A percentile compares a stretch with the other conserved stretches of the same genome.
phyloP scores from a whole-genome alignment of 1,140 invertebrate species.

The Babylonia areolata region DNA sequence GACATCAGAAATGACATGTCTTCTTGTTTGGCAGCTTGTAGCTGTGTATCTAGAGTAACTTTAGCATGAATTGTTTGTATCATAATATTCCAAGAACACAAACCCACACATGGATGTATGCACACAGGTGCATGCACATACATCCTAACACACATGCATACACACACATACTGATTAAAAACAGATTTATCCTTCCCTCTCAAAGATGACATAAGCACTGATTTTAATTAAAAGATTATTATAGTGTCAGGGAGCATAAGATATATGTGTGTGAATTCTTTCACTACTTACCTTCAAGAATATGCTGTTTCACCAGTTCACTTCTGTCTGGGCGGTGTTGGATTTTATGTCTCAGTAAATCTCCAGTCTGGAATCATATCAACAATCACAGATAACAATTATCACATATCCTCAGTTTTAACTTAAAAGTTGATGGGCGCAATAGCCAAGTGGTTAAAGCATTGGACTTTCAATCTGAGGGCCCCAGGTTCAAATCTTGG shows the following conservation, averaged over 20 bases:
- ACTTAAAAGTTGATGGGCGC: too few relatives aligned
- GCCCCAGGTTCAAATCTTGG: too few relatives aligned
- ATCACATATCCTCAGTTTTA: too few relatives aligned
- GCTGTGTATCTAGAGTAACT: too few relatives aligned
- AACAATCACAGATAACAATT: conserved; percentile 43
- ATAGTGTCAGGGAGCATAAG: too few relatives aligned
- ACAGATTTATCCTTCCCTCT: not conserved
- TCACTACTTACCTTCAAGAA: conserved; percentile 85
- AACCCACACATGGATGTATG: not conserved
- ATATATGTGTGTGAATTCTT: not conserved
- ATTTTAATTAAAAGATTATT: too few relatives aligned
- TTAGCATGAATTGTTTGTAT: too few relatives aligned
- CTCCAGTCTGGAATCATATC: conserved; percentile 91
- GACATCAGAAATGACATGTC: too few relatives aligned
- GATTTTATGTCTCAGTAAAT: conserved; percentile 96
- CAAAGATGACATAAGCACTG: too few relatives aligned
- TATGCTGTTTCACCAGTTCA: conserved; percentile 95
- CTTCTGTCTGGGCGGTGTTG: conserved; percentile 94
- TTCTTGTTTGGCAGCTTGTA: too few relatives aligned
- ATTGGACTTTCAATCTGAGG: too few relatives aligned
- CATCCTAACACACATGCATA: not conserved
- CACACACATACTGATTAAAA: not conserved
- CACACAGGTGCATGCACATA: not conserved
- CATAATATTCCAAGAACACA: not conserved
- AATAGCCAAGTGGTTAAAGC: too few relatives aligned